A percentile compares a stretch with the other conserved stretches of the same genome.
Conservation (phyloP, 2,113 vertebrate species). For the Fregata magnificens region DNA sequence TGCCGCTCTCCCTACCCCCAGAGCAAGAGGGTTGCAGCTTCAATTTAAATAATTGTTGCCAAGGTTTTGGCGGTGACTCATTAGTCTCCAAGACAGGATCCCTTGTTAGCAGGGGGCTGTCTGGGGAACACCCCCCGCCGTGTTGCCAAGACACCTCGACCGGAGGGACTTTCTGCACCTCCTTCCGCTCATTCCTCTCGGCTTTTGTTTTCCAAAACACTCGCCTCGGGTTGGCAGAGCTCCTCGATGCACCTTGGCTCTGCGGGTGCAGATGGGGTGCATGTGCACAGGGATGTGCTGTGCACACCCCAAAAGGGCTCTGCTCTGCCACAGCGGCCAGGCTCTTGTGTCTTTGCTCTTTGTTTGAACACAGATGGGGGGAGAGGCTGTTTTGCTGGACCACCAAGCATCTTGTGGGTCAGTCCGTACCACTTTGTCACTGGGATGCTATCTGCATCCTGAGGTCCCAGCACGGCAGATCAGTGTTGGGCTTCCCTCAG, state of each 20-base stretch:
- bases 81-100: neutral
- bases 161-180: neutral
- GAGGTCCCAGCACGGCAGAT: neutral
- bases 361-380: neutral
- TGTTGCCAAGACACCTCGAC: neutral
- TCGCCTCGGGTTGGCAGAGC: neutral
- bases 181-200: neutral
- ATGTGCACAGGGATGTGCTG: neutral
- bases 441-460: neutral
- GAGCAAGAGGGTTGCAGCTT: neutral
- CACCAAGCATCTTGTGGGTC: neutral
- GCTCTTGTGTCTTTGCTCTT: neutral
- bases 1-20: rapidly evolving
- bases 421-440: rapidly evolving
- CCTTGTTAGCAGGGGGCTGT: neutral
- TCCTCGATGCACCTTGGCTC: neutral
- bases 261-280: neutral
- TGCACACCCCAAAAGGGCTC: neutral
- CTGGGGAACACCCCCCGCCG: neutral
- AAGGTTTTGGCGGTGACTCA: neutral
- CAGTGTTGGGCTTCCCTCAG: neutral
- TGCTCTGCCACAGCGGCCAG: rapidly evolving
- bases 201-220: constrained; percentile 8
- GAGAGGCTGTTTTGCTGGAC: neutral
- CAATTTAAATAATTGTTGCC: neutral